A percentile compares a stretch with the other conserved stretches of the same genome.
These are phyloP conservation scores for Botia kubotai DNA, from an alignment of 2,797 vertebrate species.

Conservation along the genomic window DNA sequence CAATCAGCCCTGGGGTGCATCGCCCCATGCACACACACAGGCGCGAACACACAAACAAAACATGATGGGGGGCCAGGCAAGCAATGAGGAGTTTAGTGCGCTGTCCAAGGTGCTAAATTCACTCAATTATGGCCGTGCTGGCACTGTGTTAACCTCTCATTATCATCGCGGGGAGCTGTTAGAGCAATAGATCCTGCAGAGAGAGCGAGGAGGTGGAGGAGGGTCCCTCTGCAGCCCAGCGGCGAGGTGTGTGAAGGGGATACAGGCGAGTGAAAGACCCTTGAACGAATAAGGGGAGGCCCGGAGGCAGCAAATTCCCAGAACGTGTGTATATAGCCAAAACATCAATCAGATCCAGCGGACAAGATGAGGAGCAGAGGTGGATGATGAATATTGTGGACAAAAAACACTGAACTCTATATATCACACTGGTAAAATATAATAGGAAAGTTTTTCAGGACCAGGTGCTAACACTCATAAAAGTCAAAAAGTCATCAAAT, in stretches of 20 bases:
- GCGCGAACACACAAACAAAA: conserved; percentile 42
- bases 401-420: conserved; percentile 23
- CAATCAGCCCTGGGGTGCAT: conserved; percentile 38
- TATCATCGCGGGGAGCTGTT: conserved; percentile 71
- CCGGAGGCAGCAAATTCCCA: conserved; percentile 30
- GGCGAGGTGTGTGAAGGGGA: conserved; percentile 14
- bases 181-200: conserved; percentile 59
- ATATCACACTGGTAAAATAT: conserved; percentile 12
- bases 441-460: conserved; percentile 15
- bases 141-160: conserved; percentile 90
- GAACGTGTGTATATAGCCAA: conserved; percentile 25
- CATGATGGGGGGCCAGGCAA: conserved; percentile 81
- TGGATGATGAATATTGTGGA: conserved; percentile 36
- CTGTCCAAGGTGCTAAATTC: conserved; percentile 94
- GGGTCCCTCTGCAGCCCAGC: conserved; percentile 22
- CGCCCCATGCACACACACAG: conserved; percentile 11
- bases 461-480: background rate
- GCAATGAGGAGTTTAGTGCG: conserved; percentile 88
- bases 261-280: conserved; percentile 10
- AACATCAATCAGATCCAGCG: conserved; percentile 39
- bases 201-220: conserved; percentile 26
- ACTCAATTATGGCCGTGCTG: conserved; percentile 88
- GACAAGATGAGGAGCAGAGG: conserved; percentile 33
- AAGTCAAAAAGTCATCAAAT: conserved; percentile 19
- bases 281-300: conserved; percentile 1